phyloP scores from a whole-genome alignment of 2,113 vertebrate genomes.

The Salvelinus namaycush region DNA sequence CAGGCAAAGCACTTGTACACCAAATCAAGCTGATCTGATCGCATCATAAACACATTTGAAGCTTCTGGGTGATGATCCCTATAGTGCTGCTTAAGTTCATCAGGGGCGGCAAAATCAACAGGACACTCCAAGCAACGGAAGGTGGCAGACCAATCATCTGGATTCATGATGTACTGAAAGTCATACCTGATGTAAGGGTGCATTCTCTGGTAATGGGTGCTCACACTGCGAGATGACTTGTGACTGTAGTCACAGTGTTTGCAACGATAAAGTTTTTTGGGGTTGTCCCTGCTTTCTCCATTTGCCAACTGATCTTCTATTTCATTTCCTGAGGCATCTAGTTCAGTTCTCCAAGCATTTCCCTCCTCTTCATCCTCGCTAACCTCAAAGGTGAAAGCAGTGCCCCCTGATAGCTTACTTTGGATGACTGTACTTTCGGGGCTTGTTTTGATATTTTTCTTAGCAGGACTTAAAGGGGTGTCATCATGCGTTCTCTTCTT shows the following conservation, averaged over 20 bases:
- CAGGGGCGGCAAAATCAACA: slow-evolving; percentile 82
- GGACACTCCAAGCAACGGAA: slow-evolving; percentile 91
- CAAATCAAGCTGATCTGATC: slow-evolving; percentile 78
- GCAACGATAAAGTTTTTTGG: slow-evolving; percentile 79
- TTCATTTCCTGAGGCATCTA: slow-evolving; percentile 72
- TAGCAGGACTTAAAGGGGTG: slow-evolving; percentile 67
- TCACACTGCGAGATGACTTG: slow-evolving; percentile 75
- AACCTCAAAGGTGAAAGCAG: slow-evolving; percentile 81
- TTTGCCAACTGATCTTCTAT: slow-evolving; percentile 61
- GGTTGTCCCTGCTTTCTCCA: slow-evolving; percentile 39
- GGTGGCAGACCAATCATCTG: slow-evolving; percentile 81
- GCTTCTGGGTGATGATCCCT: slow-evolving; percentile 83
- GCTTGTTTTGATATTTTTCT: slow-evolving; percentile 78
- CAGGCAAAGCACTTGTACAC: slow-evolving; percentile 87
- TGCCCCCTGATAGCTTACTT: slow-evolving; percentile 72
- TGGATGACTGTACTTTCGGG: slow-evolving; percentile 75
- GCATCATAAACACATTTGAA: slow-evolving; percentile 76
- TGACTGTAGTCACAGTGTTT: slow-evolving; percentile 90
- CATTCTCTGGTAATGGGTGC: slow-evolving; percentile 84
- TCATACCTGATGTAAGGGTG: slow-evolving; percentile 87
- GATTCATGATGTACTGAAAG: slow-evolving; percentile 82
- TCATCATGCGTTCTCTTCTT: slow-evolving; percentile 74
- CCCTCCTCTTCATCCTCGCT: slow-evolving; percentile 82
- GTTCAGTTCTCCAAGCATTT: slow-evolving; percentile 53
- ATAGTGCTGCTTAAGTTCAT: slow-evolving; percentile 84